These are phyloP conservation scores for Chrosomus eos DNA, from an alignment of 2,797 vertebrate genomes.

Conservation along the genomic window DNA sequence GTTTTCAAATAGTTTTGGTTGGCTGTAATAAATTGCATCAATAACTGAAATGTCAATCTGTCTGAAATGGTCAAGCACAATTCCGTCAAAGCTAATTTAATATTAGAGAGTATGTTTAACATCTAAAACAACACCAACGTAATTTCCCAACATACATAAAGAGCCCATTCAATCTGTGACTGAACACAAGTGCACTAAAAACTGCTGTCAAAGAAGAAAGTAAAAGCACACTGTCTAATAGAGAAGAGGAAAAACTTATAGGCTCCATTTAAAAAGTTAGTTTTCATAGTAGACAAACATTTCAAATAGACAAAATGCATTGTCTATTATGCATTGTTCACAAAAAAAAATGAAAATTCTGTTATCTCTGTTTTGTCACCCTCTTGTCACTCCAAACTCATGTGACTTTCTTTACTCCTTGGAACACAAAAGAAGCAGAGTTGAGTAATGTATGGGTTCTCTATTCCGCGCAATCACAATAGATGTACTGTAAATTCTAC, in stretches of 20 bases:
- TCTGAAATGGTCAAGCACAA: conserved; percentile 15
- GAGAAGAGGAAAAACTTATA: conserved; percentile 25
- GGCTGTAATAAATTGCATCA: conserved; percentile 14
- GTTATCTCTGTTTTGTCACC: neutral
- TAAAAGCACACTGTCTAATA: conserved; percentile 26
- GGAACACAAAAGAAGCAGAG: conserved; percentile 6
- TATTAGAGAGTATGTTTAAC: conserved; percentile 14
- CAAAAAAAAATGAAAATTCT: neutral
- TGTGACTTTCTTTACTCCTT: neutral
- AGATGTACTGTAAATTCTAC: neutral
- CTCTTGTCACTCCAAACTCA: neutral
- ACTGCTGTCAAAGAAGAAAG: conserved; percentile 31
- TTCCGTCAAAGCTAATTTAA: conserved; percentile 22
- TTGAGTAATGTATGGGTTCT: neutral
- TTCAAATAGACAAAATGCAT: neutral
- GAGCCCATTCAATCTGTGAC: conserved; percentile 12
- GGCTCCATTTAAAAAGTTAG: conserved; percentile 37
- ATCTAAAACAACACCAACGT: conserved; percentile 33
- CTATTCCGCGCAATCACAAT: neutral
- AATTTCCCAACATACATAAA: conserved; percentile 6
- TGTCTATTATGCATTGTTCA: neutral
- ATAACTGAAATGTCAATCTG: conserved; percentile 13
- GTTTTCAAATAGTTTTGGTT: conserved; percentile 16
- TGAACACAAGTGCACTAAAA: neutral
- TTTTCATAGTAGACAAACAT: neutral